These are phyloP conservation scores for Mobula birostris DNA, from an alignment of 2,113 vertebrate genomes.

Conservation along the genomic window DNA sequence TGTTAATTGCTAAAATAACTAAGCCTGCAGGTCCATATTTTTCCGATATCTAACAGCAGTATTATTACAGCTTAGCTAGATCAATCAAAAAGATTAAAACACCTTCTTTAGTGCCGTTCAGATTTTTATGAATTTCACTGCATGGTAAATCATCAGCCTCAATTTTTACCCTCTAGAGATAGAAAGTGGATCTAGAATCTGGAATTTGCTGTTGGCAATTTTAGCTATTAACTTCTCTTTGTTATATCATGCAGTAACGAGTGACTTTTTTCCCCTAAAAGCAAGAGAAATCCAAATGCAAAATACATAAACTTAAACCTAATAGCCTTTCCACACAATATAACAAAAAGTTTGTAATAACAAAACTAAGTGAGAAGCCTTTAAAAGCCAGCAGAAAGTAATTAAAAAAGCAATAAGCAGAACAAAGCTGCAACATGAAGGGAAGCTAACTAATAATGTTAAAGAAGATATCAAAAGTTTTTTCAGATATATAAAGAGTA, in stretches of 20 bases:
- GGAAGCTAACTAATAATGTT: no score
- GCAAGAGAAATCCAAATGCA: no score
- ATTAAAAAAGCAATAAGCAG: no score
- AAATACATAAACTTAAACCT: background rate
- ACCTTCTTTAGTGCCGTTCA: background rate
- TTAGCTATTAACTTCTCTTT: background rate
- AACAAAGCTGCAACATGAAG: no score
- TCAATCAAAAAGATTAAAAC: background rate
- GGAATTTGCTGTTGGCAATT: no score
- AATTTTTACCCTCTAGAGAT: background rate
- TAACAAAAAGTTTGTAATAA: background rate
- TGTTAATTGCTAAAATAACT: background rate
- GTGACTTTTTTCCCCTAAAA: no score
- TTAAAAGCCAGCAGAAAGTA: no score
- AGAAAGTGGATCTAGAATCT: background rate
- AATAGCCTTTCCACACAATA: background rate
- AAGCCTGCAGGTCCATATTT: background rate
- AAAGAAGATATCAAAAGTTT: no score
- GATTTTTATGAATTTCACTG: background rate
- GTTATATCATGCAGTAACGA: no score
- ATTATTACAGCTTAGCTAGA: background rate
- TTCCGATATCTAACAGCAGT: background rate
- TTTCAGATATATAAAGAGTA: no score
- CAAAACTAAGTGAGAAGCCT: no score
- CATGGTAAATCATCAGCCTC: background rate